Evolutionary conservation across 2,888 invertebrate genomes (phyloP), one percentile per base, ranked within the genome.

Genomic region (Tenthredo livida): DNA sequence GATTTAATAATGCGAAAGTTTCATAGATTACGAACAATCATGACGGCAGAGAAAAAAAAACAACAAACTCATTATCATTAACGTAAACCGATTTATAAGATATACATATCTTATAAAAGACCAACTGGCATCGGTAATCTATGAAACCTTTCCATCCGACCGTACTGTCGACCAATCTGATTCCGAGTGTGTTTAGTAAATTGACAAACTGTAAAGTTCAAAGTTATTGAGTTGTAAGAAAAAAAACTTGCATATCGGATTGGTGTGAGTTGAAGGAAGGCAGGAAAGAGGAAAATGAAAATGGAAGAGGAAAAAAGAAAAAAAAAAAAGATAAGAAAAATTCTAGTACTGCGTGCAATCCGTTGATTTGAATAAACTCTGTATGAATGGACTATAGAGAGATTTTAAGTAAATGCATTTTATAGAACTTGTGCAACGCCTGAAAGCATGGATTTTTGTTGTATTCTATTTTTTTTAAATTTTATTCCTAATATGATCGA

Each of bases 331-430:
- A 15, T 15, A 72, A 37, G 17, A 33, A 43, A 43, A 40, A n/a
- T 73, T 73, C 25, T 25, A 73, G n/a, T 37, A 73, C 40, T 73
- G 40, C 25, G 43, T 73, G 73, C 40, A 21, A 73, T 73, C 25
- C 43, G 43, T 73, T 73, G 43, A 73, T 73, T 73, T 43, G 9
- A 40, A 73, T 29, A 33, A 70, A 70, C 21, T 73, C 10, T 73
- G 43, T 43, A n/a, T 73, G 40, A 25, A 73, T 73, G 40, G 25
- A 73, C 21, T 73, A 15, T 21, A 25, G 61, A 61, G 61, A 61
- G 40, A 73, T 47, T 73, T 40, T 73, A 40, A 73, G 40, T 2
- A 47, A 43, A 21, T 73, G 73, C 73, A 73, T 73, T 73, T 73
- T 25, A 73, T 73, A 37, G 12, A 73, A 73, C 43, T 73, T 73